Evolutionary conservation across 37 sponge, comb jelly and placozoan genomes (phyloP), one percentile per base, ranked within the genome.

Genomic region (Spongilla lacustris): DNA sequence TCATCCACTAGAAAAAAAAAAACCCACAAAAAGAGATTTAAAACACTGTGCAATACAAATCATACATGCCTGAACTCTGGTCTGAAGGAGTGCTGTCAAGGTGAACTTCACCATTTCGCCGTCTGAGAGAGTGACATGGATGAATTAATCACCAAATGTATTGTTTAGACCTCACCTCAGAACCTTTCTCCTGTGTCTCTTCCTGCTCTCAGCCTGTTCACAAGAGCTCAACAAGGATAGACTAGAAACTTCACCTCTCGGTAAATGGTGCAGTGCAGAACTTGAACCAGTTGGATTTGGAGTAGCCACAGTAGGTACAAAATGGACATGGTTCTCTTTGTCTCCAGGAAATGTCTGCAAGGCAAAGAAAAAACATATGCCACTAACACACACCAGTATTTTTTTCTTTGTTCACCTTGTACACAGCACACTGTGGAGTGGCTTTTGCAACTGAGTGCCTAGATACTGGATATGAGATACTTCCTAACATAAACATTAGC

Each of bases 341-440:
- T 88, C 83, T 10, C 83, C 88, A 32, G 88, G 88, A 69, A 88
- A 88, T 0, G 88, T 88, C 88, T 88, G 35, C n/a, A n/a, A n/a
- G n/a, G n/a, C n/a, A n/a, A 36, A 75, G 21, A 8, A 6, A 58
- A 58, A 58, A 58, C 58, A 58, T 58, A 58, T 58, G 58, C 58
- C 1, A 6, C 1, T 13, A 19, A 17, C 58, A 58, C 21, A 58
- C 21, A 41, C 41, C 41, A 58, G 58, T 58, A 17, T 58, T 17
- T 58, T 1, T 17, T 6, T 58, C n/a, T n/a, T n/a, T n/a, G n/a
- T 58, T 10, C 21, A 58, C 58, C 58, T 58, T 58, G 58, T 58
- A 58, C 21, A 58, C 58, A 58, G 58, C 58, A 14, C 58, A 58
- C 21, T 58, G 58, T 17, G 58, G 58, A 13, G 58, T 58, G 58